phyloP scores from a whole-genome alignment of 1,140 invertebrate genomes.

The Ips typographus region DNA sequence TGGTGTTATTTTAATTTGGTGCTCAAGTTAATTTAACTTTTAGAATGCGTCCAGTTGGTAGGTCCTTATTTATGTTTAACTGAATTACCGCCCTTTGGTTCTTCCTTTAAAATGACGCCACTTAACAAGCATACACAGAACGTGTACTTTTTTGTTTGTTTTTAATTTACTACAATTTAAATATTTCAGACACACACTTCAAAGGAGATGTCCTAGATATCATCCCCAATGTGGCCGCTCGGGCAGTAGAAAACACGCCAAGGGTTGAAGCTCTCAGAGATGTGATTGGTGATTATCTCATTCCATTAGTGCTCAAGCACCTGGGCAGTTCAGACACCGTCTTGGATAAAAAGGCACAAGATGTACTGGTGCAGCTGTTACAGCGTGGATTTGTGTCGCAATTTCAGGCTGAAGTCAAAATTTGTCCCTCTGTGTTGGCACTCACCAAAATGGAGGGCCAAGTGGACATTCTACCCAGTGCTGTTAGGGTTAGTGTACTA shows the following conservation, averaged over 20 bases:
- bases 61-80: too few relatives aligned
- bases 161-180: too few relatives aligned
- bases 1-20: conserved; percentile 7
- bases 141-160: too few relatives aligned
- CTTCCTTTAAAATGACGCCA: too few relatives aligned
- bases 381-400: conserved; percentile 44
- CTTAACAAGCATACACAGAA: too few relatives aligned
- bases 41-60: too few relatives aligned
- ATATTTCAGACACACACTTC: conserved; percentile 38
- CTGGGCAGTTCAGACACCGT: conserved; percentile 43
- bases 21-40: too few relatives aligned
- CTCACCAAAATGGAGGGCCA: conserved; percentile 40
- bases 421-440: conserved; percentile 49
- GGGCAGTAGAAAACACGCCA: conserved; percentile 40
- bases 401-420: conserved; percentile 47
- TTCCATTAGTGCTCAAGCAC: conserved; percentile 47
- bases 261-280: conserved; percentile 41
- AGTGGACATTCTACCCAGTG: conserved; percentile 39
- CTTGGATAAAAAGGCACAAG: conserved; percentile 39
- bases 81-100: too few relatives aligned
- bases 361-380: conserved; percentile 43
- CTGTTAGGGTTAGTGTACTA: conserved; percentile 32
- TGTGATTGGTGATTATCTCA: conserved; percentile 44
- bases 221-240: conserved; percentile 45
- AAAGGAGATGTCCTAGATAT: conserved; percentile 43